These are phyloP conservation scores for Bhutanitis thaidina DNA, from an alignment of 2,888 invertebrate genomes.

Conservation along the genomic window DNA sequence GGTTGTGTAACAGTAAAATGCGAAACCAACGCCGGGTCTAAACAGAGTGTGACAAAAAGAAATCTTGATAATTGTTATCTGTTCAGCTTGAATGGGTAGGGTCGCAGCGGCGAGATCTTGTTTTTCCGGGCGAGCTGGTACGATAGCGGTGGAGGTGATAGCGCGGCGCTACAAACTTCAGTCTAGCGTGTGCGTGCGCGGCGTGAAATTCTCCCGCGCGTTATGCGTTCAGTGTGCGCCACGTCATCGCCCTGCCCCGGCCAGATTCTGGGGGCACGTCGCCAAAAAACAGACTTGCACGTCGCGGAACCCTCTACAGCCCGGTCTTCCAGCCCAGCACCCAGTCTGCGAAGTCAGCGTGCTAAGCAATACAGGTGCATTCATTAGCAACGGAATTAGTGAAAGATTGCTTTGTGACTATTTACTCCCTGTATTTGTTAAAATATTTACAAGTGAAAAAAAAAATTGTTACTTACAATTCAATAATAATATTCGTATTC, in stretches of 20 bases:
- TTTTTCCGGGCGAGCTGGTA: conserved; percentile 62
- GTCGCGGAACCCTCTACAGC: conserved; percentile 61
- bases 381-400: background rate
- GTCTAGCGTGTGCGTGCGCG: conserved; percentile 74
- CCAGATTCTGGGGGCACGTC: conserved; percentile 67
- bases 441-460: background rate
- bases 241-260: conserved; percentile 35
- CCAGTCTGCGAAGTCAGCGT: conserved; percentile 77
- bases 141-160: conserved; percentile 48
- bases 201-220: conserved; percentile 68
- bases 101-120: conserved; percentile 70
- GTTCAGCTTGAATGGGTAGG: conserved; percentile 75
- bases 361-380: conserved; percentile 74
- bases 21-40: conserved; percentile 34
- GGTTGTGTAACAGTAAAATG: conserved; percentile 36
- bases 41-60: conserved; percentile 72
- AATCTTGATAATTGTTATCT: conserved; percentile 59
- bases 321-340: conserved; percentile 66
- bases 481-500: too few species aligned
- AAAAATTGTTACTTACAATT: background rate
- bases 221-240: conserved; percentile 58
- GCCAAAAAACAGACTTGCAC: conserved; percentile 79
- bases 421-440: background rate
- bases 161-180: conserved; percentile 52
- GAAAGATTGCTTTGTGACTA: background rate